Conservation (phyloP, 2,888 invertebrate species). For the Helicoverpa assulta region DNA sequence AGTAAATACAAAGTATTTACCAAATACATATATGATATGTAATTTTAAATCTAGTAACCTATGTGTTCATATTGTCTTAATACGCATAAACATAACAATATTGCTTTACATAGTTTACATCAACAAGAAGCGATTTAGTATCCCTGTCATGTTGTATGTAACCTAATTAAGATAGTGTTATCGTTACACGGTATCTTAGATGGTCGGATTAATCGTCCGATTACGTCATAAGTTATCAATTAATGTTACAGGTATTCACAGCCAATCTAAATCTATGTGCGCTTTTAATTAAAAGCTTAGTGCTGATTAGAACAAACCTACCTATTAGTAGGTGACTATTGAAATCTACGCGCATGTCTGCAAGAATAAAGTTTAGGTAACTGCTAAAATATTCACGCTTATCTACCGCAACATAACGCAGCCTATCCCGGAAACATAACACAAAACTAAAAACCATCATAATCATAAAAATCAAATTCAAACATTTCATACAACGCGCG, state of each 20-base stretch:
- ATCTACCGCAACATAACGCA: constrained; percentile 27
- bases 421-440: constrained; percentile 46
- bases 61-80: not conserved
- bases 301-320: constrained; percentile 12
- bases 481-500: constrained; percentile 73
- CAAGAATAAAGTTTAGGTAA: constrained; percentile 26
- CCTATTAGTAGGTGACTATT: not conserved
- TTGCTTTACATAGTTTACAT: not conserved
- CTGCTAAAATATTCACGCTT: constrained; percentile 27
- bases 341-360: constrained; percentile 7
- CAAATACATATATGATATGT: too few relatives aligned
- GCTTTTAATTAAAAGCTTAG: constrained; percentile 26
- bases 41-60: too few relatives aligned
- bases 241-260: constrained; percentile 24
- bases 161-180: constrained; percentile 45
- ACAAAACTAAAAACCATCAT: constrained; percentile 60
- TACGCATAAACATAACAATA: not conserved
- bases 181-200: constrained; percentile 37
- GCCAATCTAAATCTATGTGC: constrained; percentile 20
- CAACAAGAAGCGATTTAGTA: constrained; percentile 6
- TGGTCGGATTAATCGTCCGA: constrained; percentile 48
- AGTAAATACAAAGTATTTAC: too few relatives aligned
- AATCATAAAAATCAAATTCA: constrained; percentile 68
- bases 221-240: constrained; percentile 48
- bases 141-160: constrained; percentile 33